Evolutionary conservation across 2,113 vertebrate species (phyloP), one percentile per base, ranked within the genome.

Genomic region (Oncorhynchus nerka): DNA sequence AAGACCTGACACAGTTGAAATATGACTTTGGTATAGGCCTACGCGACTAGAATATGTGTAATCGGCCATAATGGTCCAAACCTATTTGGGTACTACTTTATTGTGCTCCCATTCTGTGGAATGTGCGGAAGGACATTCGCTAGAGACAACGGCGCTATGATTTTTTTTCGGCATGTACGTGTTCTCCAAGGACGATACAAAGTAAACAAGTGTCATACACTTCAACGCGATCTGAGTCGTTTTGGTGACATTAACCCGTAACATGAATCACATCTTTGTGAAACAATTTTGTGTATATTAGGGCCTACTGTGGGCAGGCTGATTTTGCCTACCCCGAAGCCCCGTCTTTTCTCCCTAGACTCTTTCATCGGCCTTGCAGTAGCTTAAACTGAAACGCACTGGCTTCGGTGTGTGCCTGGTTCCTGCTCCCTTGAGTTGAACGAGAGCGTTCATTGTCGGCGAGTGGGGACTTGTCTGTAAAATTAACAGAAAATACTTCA

Each of bases 391-490:
- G 68, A 57, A 76, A 79, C 74, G 59, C 66, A 82, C 76, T 76
- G 70, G 75, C 26, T 28, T 70, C 51, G 51, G 13, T 19, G 51
- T 55, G 51, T 55, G 51, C 51, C 51, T 19, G 75, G 85, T 84
- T 74, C 79, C 73, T 78, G 73, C 83, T 87, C 78, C 71, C 84
- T 82, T 77, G 69, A 76, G 73, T 88, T 81, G 71, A 78, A 78
- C 77, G 89, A 70, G 68, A 75, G 80, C 81, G 65, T 77, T 86
- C 64, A 75, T 77, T 83, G 88, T 73, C 87, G 89, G 90, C 93
- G 90, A 93, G 93, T 94, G 89, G 84, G 83, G 87, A 93, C 93
- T 86, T 93, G 93, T 89, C 89, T 79, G 81, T 69, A 91, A 90
- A 91, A 82, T 81, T 72, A 87, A 87, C 87, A 90, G 82, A 88